These are phyloP conservation scores for Rhizoglyphus robini DNA, from an alignment of 1,140 invertebrate genomes.

Conservation along the genomic window DNA sequence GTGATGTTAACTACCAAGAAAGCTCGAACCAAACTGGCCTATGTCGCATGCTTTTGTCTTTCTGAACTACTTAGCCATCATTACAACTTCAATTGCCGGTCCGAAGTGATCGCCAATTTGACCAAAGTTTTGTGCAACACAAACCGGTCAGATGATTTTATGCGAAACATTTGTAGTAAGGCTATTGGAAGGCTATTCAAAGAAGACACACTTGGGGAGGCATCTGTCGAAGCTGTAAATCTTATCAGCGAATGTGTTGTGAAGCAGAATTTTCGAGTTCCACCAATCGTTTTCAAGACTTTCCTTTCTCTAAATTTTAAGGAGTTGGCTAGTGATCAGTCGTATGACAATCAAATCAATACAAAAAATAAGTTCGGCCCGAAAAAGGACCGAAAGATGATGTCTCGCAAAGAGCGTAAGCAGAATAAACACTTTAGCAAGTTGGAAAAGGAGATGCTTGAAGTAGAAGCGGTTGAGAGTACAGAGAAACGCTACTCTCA, in stretches of 20 bases:
- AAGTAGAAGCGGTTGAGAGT: constrained; percentile 78
- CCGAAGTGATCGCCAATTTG: constrained; percentile 68
- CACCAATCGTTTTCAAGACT: constrained; percentile 56
- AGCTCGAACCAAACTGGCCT: constrained; percentile 25
- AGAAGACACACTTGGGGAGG: constrained; percentile 66
- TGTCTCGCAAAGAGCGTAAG: constrained; percentile 29
- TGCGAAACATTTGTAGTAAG: constrained; percentile 42
- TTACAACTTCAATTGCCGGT: constrained; percentile 83
- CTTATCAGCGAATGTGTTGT: constrained; percentile 67
- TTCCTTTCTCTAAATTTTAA: constrained; percentile 60
- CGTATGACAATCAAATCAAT: constrained; percentile 40
- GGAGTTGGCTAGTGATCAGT: constrained; percentile 56
- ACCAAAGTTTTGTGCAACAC: constrained; percentile 58
- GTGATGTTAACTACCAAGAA: constrained; percentile 8
- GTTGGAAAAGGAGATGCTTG: constrained; percentile 75
- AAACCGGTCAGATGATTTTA: constrained; percentile 35
- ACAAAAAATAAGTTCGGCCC: constrained; percentile 41
- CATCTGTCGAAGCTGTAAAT: constrained; percentile 62
- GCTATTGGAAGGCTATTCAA: constrained; percentile 57
- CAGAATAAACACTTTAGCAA: constrained; percentile 46
- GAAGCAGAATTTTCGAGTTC: constrained; percentile 51
- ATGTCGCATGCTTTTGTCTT: constrained; percentile 60
- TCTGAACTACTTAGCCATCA: constrained; percentile 59
- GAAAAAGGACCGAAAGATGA: constrained; percentile 21
- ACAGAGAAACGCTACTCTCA: constrained; percentile 57